Percentiles rank a stretch among this genome's conserved stretches.
These are phyloP conservation scores for Peucedramus taeniatus DNA, from an alignment of 2,113 vertebrate species.

Conservation along the genomic window DNA sequence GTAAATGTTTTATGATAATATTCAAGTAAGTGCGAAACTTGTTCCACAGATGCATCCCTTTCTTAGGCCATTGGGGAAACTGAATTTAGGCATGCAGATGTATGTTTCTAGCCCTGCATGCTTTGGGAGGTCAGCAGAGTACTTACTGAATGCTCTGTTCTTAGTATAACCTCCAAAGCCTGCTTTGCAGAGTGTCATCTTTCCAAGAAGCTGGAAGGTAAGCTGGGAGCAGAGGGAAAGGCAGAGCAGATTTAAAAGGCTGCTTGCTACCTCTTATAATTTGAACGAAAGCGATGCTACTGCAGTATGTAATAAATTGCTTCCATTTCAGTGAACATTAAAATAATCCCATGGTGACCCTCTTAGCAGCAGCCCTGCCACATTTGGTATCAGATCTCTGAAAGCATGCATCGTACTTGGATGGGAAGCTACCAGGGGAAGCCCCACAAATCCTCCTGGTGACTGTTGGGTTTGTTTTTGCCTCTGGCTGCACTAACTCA, in stretches of 20 bases:
- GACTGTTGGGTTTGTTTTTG: slow-evolving; percentile 52
- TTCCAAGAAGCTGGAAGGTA: slow-evolving; percentile 45
- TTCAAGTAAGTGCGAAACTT: slow-evolving; percentile 28
- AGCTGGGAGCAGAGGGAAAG: slow-evolving; percentile 30
- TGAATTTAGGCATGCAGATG: background rate
- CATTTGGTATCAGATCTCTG: slow-evolving; percentile 55
- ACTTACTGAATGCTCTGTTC: background rate
- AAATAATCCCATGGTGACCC: slow-evolving; percentile 45
- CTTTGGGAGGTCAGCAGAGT: background rate
- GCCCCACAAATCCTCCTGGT: slow-evolving; percentile 21
- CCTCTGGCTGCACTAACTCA: slow-evolving; percentile 50
- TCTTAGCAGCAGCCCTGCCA: slow-evolving; percentile 45
- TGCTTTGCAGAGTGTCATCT: background rate
- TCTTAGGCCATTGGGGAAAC: slow-evolving; percentile 5
- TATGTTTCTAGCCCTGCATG: background rate
- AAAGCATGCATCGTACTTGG: background rate
- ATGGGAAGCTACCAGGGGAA: slow-evolving; percentile 53
- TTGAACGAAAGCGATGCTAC: slow-evolving; percentile 8
- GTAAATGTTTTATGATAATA: slow-evolving; percentile 53
- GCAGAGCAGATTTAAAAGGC: slow-evolving; percentile 55
- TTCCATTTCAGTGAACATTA: slow-evolving; percentile 58
- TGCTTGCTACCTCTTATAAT: slow-evolving; percentile 40
- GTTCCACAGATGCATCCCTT: background rate
- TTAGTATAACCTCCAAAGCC: background rate
- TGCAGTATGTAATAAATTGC: slow-evolving; percentile 55